These are phyloP conservation scores for Hafferia zeledoni DNA, from an alignment of 2,797 vertebrate species.

Conservation along the genomic window DNA sequence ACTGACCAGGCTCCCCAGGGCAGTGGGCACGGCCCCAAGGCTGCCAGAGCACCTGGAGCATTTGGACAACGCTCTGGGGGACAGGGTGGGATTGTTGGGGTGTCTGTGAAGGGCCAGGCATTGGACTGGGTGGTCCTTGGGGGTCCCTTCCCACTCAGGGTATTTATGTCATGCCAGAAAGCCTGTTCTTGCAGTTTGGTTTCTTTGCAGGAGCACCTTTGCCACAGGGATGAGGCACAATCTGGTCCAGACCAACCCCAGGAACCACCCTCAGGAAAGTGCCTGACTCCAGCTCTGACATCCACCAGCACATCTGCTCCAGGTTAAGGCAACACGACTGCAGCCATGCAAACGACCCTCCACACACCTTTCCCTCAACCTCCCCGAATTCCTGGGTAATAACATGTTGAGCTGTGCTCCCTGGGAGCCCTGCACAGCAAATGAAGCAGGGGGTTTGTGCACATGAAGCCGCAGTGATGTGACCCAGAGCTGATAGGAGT, in stretches of 20 bases:
- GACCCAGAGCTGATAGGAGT: constrained; percentile 61
- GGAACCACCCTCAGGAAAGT: neutral
- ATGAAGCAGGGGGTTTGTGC: neutral
- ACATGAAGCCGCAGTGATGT: neutral
- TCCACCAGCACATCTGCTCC: constrained; percentile 26
- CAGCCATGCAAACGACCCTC: constrained; percentile 3
- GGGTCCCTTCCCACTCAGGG: neutral
- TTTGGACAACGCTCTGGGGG: neutral
- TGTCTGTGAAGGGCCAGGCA: neutral
- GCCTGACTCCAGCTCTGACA: neutral
- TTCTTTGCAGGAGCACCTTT: neutral
- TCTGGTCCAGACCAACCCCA: neutral
- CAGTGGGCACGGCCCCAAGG: neutral
- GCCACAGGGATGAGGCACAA: neutral
- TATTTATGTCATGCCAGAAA: neutral
- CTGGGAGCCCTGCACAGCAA: constrained; percentile 19
- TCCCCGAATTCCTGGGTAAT: constrained; percentile 49
- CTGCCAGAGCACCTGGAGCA: neutral
- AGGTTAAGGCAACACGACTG: constrained; percentile 38
- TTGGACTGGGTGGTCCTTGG: neutral
- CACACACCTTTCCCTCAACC: neutral
- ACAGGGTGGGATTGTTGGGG: neutral
- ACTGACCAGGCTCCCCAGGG: neutral
- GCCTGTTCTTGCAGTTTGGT: neutral
- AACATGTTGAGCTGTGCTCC: constrained; percentile 3